These are phyloP conservation scores for Neopelma chrysocephalum DNA, from an alignment of 2,797 vertebrate genomes.

Conservation along the genomic window DNA sequence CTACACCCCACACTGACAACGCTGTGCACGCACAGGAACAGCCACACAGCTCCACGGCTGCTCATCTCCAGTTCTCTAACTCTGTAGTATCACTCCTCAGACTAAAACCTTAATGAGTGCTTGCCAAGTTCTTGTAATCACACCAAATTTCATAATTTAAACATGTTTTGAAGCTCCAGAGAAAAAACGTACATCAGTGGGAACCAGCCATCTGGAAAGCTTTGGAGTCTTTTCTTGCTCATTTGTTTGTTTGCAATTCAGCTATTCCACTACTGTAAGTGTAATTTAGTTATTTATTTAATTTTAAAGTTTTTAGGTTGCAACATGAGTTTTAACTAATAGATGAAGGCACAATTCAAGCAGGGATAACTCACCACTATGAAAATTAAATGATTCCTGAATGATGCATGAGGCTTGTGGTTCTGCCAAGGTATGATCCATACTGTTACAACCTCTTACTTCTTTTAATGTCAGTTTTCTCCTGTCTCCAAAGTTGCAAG, in stretches of 20 bases:
- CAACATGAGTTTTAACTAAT: background rate
- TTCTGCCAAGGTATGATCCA: background rate
- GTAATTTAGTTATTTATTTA: slow-evolving; percentile 26
- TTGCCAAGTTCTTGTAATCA: slow-evolving; percentile 58
- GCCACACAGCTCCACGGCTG: background rate
- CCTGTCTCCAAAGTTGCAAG: background rate
- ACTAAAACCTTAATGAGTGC: slow-evolving; percentile 42
- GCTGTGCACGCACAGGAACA: background rate
- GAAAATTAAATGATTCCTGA: background rate
- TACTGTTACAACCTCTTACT: background rate
- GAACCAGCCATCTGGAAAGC: slow-evolving; percentile 65
- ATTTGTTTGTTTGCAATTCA: slow-evolving; percentile 62
- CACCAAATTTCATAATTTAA: slow-evolving; percentile 61
- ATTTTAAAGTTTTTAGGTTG: slow-evolving; percentile 5
- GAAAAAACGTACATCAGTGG: slow-evolving; percentile 50
- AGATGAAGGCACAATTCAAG: background rate
- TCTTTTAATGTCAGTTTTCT: background rate
- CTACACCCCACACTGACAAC: rapidly evolving
- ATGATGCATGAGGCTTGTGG: background rate
- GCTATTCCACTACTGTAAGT: background rate
- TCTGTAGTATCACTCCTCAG: slow-evolving; percentile 18
- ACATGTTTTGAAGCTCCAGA: slow-evolving; percentile 48
- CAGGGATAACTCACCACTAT: background rate
- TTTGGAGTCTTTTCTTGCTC: slow-evolving; percentile 56
- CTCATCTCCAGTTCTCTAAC: slow-evolving; percentile 23